Percentiles rank a stretch among this genome's conserved stretches.
Conservation (phyloP, 2,797 vertebrate genomes). For the Ptychobarbus kaznakovi region DNA sequence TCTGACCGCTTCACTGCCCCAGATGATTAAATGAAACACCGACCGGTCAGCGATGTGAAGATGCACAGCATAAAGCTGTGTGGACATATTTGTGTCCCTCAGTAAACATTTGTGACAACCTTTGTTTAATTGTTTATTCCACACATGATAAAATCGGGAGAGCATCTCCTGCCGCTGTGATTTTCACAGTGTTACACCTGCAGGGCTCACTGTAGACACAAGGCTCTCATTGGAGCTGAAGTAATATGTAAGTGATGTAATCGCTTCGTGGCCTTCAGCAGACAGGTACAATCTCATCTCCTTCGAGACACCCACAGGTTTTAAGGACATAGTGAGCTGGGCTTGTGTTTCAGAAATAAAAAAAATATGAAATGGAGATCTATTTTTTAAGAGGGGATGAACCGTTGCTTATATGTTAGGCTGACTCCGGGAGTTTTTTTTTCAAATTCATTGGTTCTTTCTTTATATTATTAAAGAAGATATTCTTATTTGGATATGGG, state of each 20-base stretch:
- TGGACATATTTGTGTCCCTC: background rate
- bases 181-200: slow-evolving; percentile 9
- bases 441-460: slow-evolving; percentile 1
- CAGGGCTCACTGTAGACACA: slow-evolving; percentile 26
- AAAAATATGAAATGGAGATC: background rate
- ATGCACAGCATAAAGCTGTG: slow-evolving; percentile 31
- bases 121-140: slow-evolving; percentile 39
- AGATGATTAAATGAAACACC: slow-evolving; percentile 84
- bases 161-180: background rate
- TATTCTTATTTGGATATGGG: background rate
- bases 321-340: background rate
- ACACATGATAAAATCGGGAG: slow-evolving; percentile 11
- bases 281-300: slow-evolving; percentile 15
- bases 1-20: slow-evolving; percentile 77
- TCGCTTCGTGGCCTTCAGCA: background rate
- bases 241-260: slow-evolving; percentile 41
- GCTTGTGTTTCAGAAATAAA: slow-evolving; percentile 2
- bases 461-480: background rate
- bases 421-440: background rate
- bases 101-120: background rate
- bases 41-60: slow-evolving; percentile 47
- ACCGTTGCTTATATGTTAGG: background rate
- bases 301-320: background rate
- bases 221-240: slow-evolving; percentile 28
- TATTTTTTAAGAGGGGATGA: slow-evolving; percentile 8